Evolutionary conservation across 1,140 invertebrate species (phyloP).

Genomic region (Drosophila pseudoobscura): DNA sequence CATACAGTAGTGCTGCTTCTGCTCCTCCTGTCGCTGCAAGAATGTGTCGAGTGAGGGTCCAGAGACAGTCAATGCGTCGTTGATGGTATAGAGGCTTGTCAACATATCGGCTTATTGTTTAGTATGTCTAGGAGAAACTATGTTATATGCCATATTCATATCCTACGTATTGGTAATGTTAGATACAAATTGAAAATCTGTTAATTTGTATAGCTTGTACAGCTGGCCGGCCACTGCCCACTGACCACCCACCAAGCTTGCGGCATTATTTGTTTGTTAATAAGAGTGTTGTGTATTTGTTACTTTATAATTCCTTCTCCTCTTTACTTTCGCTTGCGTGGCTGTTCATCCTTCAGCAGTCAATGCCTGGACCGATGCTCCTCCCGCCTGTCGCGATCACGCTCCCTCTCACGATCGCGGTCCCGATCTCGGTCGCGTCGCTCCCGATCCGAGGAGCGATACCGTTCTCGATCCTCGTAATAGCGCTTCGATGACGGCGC

Average conservation of each 20-base stretch:
- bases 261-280: slow-evolving; percentile 63
- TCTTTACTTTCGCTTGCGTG: slow-evolving; percentile 60
- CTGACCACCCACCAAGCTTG: slow-evolving; percentile 32
- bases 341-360: slow-evolving; percentile 39
- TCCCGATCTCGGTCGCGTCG: slow-evolving; percentile 87
- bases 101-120: slow-evolving; percentile 69
- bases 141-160: slow-evolving; percentile 75
- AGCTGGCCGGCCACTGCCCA: too few relatives aligned
- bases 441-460: slow-evolving; percentile 89
- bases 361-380: slow-evolving; percentile 89
- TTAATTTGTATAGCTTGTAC: slow-evolving; percentile 56
- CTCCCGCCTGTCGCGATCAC: slow-evolving; percentile 88
- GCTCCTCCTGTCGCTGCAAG: slow-evolving; percentile 2
- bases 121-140: slow-evolving; percentile 79
- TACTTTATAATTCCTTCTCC: slow-evolving; percentile 28
- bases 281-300: slow-evolving; percentile 50
- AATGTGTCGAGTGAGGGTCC: not conserved
- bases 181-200: slow-evolving; percentile 74
- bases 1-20: not conserved
- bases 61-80: slow-evolving; percentile 30
- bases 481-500: slow-evolving; percentile 85
- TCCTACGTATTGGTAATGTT: slow-evolving; percentile 82
- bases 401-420: slow-evolving; percentile 86
- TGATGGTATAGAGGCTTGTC: slow-evolving; percentile 47
- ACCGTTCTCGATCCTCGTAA: slow-evolving; percentile 91